Evolutionary conservation across 1,140 invertebrate species (phyloP), one percentile per base, ranked within the genome.

Genomic region (Lepidurus arcticus): DNA sequence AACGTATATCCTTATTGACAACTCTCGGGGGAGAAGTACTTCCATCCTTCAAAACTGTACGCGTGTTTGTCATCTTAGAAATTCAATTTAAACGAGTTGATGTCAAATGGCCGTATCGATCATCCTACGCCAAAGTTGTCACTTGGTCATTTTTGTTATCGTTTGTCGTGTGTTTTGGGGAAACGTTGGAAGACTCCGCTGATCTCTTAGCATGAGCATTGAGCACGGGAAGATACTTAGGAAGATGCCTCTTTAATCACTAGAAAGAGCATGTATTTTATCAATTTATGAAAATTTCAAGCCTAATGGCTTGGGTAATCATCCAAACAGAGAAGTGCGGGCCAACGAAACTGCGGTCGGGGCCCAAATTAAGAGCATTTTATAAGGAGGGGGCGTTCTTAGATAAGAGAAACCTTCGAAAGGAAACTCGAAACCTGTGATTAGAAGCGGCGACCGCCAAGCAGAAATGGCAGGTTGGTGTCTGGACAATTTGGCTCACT

Each of bases 1-100:
- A 34, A 34, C 34, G 34, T 34, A 34, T 34, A 34, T 34, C 34
- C 34, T 34, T 34, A 34, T 47, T 47, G 45, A 10, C 45, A 6
- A 47, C 45, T 16, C 45, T 21, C 21, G 53, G n/a, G 16, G 53
- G n/a, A 65, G 21, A 65, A 65, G 53, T 65, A 21, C 53, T 16
- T 13, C 53, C 53, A 65, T 65, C 53, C 53, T 65, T 65, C 53
- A 65, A 65, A 65, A 16, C 53, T 9, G 21, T 65, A 65, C 53
- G 21, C 53, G 21, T 16, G 53, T 65, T 65, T 65, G 13, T 65
- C 53, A 65, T 9, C 53, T 21, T 65, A 65, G 53, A 21, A 11
- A 11, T 65, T 65, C 53, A 21, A 9, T 65, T 65, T 65, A 65
- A 65, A n/a, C 53, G 6, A 65, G 6, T 21, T 65, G 53, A 1